phyloP scores from a whole-genome alignment of 2,888 invertebrate genomes.

The Seira sanloemensis region DNA sequence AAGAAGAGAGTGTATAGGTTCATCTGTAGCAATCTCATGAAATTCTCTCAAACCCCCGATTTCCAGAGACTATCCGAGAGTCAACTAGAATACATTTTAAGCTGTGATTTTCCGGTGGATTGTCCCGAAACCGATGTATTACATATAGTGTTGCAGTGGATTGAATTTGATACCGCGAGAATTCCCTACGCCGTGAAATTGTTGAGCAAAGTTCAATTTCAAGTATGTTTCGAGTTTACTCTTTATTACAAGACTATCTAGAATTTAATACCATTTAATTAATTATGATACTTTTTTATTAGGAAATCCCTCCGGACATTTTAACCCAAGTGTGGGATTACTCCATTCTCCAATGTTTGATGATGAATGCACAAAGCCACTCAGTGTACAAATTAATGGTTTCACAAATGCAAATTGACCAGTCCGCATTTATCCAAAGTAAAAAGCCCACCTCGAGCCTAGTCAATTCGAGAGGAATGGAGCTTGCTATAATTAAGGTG shows the following conservation, averaged over 20 bases:
- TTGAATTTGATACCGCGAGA: constrained; percentile 76
- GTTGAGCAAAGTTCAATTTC: constrained; percentile 69
- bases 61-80: constrained; percentile 80
- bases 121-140: constrained; percentile 81
- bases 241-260: neutral
- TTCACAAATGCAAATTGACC: constrained; percentile 67
- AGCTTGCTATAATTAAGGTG: constrained; percentile 80
- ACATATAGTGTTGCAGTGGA: constrained; percentile 80
- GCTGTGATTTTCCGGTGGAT: constrained; percentile 83
- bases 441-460: constrained; percentile 74
- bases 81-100: constrained; percentile 81
- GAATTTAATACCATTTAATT: neutral
- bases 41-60: constrained; percentile 79
- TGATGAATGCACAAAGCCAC: constrained; percentile 47
- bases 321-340: constrained; percentile 71
- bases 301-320: constrained; percentile 71
- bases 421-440: constrained; percentile 56
- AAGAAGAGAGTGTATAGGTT: constrained; percentile 81
- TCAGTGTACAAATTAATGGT: constrained; percentile 70
- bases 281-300: neutral
- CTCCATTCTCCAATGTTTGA: constrained; percentile 70
- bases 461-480: constrained; percentile 83
- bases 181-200: constrained; percentile 63
- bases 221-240: constrained; percentile 63
- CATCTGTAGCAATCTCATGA: constrained; percentile 81